Conservation (phyloP, 1,140 invertebrate species). For the Penaeus indicus region DNA sequence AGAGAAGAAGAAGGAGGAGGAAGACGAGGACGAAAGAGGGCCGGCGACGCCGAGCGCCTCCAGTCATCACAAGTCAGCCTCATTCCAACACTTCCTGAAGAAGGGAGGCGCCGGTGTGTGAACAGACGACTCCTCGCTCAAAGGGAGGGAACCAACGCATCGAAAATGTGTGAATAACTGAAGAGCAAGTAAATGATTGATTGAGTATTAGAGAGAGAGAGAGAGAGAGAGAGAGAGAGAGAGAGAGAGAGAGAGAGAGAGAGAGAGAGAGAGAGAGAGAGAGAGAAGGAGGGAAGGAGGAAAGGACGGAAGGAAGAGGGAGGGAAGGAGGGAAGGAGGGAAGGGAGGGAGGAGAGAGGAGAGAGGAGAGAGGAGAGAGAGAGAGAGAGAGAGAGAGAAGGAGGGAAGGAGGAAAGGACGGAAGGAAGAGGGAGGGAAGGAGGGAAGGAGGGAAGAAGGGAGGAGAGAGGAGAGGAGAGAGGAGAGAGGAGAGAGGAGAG, state of each 20-base stretch:
- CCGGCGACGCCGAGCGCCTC: no score
- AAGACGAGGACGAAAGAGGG: no score
- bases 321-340: background rate
- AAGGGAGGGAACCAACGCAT: background rate
- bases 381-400: background rate
- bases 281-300: background rate
- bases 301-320: background rate
- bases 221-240: background rate
- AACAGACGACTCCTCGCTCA: no score
- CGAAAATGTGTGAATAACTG: background rate
- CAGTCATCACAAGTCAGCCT: no score
- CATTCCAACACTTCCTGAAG: no score
- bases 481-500: background rate
- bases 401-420: background rate
- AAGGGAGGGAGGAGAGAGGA: background rate
- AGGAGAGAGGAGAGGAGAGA: background rate
- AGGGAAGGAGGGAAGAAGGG: no score
- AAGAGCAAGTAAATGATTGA: background rate
- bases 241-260: no score
- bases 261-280: no score
- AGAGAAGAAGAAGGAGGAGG: no score
- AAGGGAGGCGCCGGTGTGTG: no score
- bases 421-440: background rate
- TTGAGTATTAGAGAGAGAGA: background rate
- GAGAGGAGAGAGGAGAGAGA: background rate